Evolutionary conservation across 2,113 vertebrate species (phyloP), one percentile per base, ranked within the genome.

Genomic region (Pachyramphus minor): DNA sequence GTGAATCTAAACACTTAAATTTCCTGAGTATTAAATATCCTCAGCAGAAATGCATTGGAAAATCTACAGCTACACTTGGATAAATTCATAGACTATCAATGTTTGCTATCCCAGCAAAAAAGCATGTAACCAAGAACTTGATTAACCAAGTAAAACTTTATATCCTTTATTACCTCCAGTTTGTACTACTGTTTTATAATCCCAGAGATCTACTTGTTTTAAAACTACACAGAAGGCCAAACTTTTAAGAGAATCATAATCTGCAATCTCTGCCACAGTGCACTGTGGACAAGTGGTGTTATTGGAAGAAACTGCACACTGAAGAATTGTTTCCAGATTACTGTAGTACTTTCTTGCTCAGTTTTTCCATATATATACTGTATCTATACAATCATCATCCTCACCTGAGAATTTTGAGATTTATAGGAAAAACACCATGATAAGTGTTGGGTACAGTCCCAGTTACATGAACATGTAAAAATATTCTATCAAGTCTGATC

Each of bases 241-340:
- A 86, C 4, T 9, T 84, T 95, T 84, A 95, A 91, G 75, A 11
- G 23, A 93, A 91, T 92, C 64, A 69, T 78, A 82, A 91, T 71
- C 67, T 88, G 60, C 66, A 94, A 75, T 81, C 24, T 90, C 84
- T 90, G 62, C 83, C 78, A 87, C 31, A 67, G 44, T 33, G 8
- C 44, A 30, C 58, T 82, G 52, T 49, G 82, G 62, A 41, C 64
- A 79, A 87, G 58, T 63, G 55, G 31, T 77, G 39, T 91, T 94
- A 75, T 37, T 93, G 95, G 90, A 95, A 92, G 67, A 62, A 95
- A 77, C 12, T 87, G 39, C 84, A 83, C 33, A 33, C 17, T 37
- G 74, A 95, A 66, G 66, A 89, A 94, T 83, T 58, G 39, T 76
- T 95, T 95, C 87, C 92, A 96, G 69, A 76, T 78, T 90, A 63